These are phyloP conservation scores for Australoheros facetus DNA, from an alignment of 2,797 vertebrate species.

Conservation along the genomic window DNA sequence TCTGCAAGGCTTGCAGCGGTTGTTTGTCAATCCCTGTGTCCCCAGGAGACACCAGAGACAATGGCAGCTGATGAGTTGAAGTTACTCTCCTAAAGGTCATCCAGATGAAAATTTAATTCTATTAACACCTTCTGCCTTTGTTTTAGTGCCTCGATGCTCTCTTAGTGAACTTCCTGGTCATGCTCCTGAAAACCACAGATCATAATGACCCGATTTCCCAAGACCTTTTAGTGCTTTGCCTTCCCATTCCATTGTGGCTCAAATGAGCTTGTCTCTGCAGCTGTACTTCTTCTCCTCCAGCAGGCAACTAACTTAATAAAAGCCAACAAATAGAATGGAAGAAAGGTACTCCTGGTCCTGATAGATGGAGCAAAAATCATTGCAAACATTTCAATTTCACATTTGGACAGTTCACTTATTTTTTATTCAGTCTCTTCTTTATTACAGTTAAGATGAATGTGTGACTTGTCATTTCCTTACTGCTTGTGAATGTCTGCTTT, in stretches of 20 bases:
- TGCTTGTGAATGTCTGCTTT: not conserved
- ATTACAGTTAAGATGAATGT: slow-evolving; percentile 14
- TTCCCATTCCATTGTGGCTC: slow-evolving; percentile 53
- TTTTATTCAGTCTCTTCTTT: slow-evolving; percentile 43
- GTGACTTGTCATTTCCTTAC: not conserved
- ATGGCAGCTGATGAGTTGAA: slow-evolving; percentile 32
- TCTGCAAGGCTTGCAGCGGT: slow-evolving; percentile 23
- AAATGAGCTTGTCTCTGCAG: slow-evolving; percentile 60
- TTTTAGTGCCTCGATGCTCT: slow-evolving; percentile 18
- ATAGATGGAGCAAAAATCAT: slow-evolving; percentile 33
- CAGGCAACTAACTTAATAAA: slow-evolving; percentile 47
- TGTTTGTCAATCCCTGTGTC: slow-evolving; percentile 47
- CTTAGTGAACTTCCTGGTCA: slow-evolving; percentile 69
- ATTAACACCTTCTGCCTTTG: slow-evolving; percentile 66
- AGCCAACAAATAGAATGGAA: slow-evolving; percentile 37
- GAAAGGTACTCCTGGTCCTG: slow-evolving; percentile 23
- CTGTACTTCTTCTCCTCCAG: slow-evolving; percentile 25
- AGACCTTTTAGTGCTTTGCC: slow-evolving; percentile 60
- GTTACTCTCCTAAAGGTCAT: slow-evolving; percentile 56
- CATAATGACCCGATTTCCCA: slow-evolving; percentile 68
- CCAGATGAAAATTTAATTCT: slow-evolving; percentile 66
- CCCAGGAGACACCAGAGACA: slow-evolving; percentile 45
- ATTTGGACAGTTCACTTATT: slow-evolving; percentile 36
- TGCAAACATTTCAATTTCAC: slow-evolving; percentile 39
- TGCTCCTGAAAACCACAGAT: slow-evolving; percentile 47